phyloP scores from a whole-genome alignment of 53 echinoderm and acorn worm genomes.

The Actinopyga echinites region DNA sequence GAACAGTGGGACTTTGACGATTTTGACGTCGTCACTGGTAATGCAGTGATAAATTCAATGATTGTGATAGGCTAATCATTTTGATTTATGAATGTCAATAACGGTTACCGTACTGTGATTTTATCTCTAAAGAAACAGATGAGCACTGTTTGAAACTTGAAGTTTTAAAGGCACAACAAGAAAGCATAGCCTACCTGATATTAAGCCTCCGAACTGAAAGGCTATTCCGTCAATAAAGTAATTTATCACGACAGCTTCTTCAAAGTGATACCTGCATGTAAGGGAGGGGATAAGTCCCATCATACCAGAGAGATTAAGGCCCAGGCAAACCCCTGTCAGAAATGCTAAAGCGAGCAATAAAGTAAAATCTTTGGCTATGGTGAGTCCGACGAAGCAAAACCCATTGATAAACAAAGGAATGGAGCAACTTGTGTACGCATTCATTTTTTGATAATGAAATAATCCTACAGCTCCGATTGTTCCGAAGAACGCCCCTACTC shows the following conservation, averaged over 20 bases:
- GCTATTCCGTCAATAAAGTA: neutral
- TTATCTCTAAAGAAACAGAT: no score
- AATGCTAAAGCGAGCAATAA: neutral
- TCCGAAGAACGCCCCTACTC: neutral
- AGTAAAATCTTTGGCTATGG: neutral
- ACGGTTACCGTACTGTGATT: no score
- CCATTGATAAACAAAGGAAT: neutral
- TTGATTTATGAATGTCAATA: no score
- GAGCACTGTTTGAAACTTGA: no score
- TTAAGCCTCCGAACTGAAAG: neutral
- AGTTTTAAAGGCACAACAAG: neutral
- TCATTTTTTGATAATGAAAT: neutral
- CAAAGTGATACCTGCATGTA: neutral
- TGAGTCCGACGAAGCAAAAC: neutral
- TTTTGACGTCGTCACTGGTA: no score
- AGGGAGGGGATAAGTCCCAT: neutral
- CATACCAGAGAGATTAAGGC: neutral
- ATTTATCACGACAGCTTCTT: neutral
- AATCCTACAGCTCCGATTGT: neutral
- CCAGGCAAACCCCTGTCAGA: neutral
- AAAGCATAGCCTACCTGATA: neutral
- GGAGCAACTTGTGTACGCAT: neutral
- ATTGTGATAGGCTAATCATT: no score
- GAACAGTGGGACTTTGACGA: no score
- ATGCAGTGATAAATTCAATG: no score